Conservation (phyloP, 2,113 vertebrate species). For the Aegypius monachus region DNA sequence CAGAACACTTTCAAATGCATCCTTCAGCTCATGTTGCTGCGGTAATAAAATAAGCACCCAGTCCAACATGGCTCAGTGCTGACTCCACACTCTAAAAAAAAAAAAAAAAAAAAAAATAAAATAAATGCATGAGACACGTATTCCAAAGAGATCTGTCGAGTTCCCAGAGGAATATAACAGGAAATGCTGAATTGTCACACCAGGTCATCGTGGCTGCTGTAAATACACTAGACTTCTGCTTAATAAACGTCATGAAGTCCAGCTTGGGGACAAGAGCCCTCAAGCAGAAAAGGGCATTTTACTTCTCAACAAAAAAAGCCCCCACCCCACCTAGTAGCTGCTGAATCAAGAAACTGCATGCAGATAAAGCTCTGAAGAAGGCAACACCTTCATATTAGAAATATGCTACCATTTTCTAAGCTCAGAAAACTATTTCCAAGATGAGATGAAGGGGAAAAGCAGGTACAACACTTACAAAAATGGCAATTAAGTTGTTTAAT, state of each 20-base stretch:
- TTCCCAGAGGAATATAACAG: neutral
- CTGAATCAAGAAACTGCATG: neutral
- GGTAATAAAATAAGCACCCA: neutral
- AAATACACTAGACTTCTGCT: neutral
- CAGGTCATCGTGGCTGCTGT: neutral
- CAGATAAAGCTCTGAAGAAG: neutral
- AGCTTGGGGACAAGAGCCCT: neutral
- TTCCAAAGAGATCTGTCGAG: neutral
- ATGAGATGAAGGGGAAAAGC: neutral
- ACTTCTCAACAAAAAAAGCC: neutral
- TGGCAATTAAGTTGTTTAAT: neutral
- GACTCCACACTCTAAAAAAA: neutral
- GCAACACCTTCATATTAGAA: neutral
- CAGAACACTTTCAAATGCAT: neutral
- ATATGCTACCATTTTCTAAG: neutral
- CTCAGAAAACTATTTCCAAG: neutral
- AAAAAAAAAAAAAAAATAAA: neutral
- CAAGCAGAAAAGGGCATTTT: neutral
- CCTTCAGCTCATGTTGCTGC: neutral
- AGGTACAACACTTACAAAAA: neutral
- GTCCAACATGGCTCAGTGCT: neutral
- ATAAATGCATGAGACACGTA: neutral
- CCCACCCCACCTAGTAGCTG: neutral
- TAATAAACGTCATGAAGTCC: neutral
- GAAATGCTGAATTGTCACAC: neutral